A percentile compares a stretch with the other conserved stretches of the same genome.
Evolutionary conservation across 2,113 vertebrate species (phyloP).

Genomic region (Bambusicola thoracicus): DNA sequence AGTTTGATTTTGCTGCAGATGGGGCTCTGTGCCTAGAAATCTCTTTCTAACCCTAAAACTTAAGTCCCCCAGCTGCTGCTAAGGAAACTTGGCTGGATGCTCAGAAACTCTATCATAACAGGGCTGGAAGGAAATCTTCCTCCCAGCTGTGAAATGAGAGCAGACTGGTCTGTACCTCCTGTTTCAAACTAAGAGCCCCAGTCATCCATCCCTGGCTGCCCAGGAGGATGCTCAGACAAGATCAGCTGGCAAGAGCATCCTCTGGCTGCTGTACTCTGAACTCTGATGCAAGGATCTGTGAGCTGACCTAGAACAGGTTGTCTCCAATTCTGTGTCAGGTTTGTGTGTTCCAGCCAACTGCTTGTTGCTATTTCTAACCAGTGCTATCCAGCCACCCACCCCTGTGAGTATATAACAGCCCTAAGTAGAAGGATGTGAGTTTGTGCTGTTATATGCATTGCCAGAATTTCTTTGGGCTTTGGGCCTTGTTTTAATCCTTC

Average conservation of each 20-base stretch:
- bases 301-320: not conserved
- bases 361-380: not conserved
- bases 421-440: not conserved
- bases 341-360: not conserved
- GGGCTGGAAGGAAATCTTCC: not conserved
- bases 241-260: not conserved
- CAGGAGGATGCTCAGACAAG: not conserved
- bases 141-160: not conserved
- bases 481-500: not conserved
- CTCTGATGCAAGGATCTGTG: fast-evolving
- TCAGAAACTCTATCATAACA: slow-evolving; percentile 16
- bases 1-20: slow-evolving; percentile 38
- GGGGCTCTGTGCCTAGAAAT: slow-evolving; percentile 55
- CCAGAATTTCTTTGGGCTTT: not conserved
- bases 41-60: slow-evolving; percentile 42
- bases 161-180: not conserved
- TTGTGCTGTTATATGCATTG: not conserved
- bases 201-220: not conserved
- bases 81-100: slow-evolving; percentile 34
- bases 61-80: slow-evolving; percentile 21
- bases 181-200: not conserved
- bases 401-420: not conserved
- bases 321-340: not conserved
- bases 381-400: not conserved
- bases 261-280: fast-evolving